Evolutionary conservation across 2,797 vertebrate species (phyloP), one percentile per base, ranked within the genome.

Genomic region (Acipenser transmontanus): DNA sequence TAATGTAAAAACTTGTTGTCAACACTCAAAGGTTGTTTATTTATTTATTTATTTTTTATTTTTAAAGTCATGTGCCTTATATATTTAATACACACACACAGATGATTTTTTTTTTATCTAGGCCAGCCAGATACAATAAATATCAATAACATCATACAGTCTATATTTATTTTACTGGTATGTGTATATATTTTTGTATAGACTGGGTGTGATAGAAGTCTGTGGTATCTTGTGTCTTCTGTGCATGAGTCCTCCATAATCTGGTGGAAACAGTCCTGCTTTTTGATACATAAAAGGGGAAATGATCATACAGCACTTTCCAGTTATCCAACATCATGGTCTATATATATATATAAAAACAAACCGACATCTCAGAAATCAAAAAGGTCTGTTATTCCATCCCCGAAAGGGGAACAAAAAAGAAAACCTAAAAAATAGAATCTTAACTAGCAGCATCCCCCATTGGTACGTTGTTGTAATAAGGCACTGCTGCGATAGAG

Each of bases 91-190:
- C 90, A 92, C 89, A 88, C 91, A 92, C 17, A 17, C 17, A 17
- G 17, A 17, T 17, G 17, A 17, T 17, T 17, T 17, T 17, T 17
- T 83, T 86, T 87, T 85, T 88, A 95, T 96, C 95, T 93, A 98
- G 94, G 90, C 94, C 95, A 95, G 95, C 95, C 93, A 96, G 95
- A 97, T 96, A 94, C 90, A 89, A 91, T 91, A 91, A 89, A 77
- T 87, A 89, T 88, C 88, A 85, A 83, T 83, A 34, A 34, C 34
- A 84, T 82, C 78, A 77, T 88, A 88, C 83, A 92, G 87, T 88
- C 80, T 34, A 80, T 76, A 69, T 80, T 77, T 80, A 34, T 62
- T 62, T 81, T 83, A 82, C 79, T 68, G 70, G 80, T 78, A 72
- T 72, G 73, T 84, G 81, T 85, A 85, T 81, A 84, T 81, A 64